Base-by-base conservation (phyloP, 2,888 invertebrate genomes). In the Coecobrya sp. region DNA sequence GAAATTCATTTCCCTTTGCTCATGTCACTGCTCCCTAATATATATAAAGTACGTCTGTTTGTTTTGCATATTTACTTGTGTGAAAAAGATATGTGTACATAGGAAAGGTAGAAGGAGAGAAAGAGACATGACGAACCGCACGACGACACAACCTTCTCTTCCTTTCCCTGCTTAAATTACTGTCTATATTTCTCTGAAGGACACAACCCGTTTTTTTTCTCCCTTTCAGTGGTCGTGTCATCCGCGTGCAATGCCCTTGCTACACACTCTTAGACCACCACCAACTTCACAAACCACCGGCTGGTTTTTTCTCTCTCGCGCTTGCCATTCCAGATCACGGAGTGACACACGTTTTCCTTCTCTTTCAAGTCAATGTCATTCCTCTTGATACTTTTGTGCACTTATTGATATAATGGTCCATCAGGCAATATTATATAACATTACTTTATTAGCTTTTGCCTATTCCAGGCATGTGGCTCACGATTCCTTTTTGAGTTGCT, bases 381-480 rank as follows among this genome's bases (percentile, higher is more conserved):
- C 68, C 42, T 87, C 49, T 45, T 36, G 65, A 85, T 49, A 49
- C 68, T 68, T 85, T 22, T 85, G 36, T 85, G 68, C 81, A 88
- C 59, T 89, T 89, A 79, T 42, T 84, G 82, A 82, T 82, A 68
- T 89, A 89, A 89, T 84, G 89, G 89, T 68, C 88, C 68, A 82
- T 89, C 82, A 82, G 36, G 25, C 85, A 62, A 65, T 76, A 90
- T 90, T 45, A 90, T 73, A 65, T 22, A 52, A 13, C 59, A 76
- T 90, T 84, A 84, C 91, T 65, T 86, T 91, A 91, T 91, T 91
- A 86, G 91, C 86, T 91, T 91, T 86, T 27, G 42, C 86, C 86
- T 45, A 91, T 91, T 91, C 68, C 81, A 42, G 30, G 52, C 91
- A 91, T 91, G 91, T 91, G 91, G 86, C 68, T 91, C 76, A 16